phyloP scores from a whole-genome alignment of 2,888 invertebrate species.

The Melanophora roralis region DNA sequence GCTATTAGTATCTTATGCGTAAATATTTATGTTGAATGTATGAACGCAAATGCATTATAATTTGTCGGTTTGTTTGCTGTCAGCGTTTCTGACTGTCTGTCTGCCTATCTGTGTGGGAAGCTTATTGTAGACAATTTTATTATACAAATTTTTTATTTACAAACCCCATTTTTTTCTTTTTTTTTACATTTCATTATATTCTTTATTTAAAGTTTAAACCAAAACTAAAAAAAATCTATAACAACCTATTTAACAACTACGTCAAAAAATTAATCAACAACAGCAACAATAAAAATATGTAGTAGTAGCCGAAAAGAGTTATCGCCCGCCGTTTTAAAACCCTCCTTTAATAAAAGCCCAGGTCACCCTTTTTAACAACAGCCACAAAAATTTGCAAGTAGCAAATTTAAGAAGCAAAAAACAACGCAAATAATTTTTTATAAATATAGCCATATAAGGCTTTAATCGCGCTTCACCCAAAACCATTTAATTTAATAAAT shows the following conservation, averaged over 20 bases:
- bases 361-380: not conserved
- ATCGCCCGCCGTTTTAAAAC: constrained; percentile 47
- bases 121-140: constrained; percentile 13
- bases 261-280: constrained; percentile 1
- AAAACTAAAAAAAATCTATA: not conserved
- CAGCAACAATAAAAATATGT: not conserved
- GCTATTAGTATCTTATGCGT: not conserved
- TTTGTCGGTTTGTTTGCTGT: constrained; percentile 23
- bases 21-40: not conserved
- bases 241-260: not conserved
- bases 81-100: constrained; percentile 9
- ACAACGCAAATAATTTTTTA: not conserved
- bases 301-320: constrained; percentile 7
- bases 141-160: constrained; percentile 8
- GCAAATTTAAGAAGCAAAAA: not conserved
- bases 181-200: constrained; percentile 12
- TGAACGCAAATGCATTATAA: constrained; percentile 10
- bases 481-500: not conserved
- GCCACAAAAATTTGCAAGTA: not conserved
- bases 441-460: not conserved
- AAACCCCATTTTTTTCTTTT: not conserved
- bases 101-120: constrained; percentile 35
- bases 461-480: not conserved
- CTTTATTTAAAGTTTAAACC: constrained; percentile 25
- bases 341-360: constrained; percentile 11